Conservation (phyloP, 2,888 invertebrate genomes). For the Autographa pulchrina region DNA sequence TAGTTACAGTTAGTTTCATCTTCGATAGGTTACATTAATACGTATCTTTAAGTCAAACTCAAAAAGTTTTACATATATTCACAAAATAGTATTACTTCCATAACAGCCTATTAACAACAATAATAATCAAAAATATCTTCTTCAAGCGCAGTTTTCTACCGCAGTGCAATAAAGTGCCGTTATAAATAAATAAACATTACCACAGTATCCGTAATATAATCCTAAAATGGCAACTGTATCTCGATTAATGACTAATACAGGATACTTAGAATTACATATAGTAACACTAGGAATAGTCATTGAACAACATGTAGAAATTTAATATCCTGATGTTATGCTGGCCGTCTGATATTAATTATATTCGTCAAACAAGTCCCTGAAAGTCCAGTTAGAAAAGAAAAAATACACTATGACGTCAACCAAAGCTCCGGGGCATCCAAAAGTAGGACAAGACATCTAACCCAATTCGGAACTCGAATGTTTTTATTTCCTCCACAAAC, state of each 20-base stretch:
- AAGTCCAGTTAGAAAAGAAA: neutral
- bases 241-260: neutral
- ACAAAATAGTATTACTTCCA: too few relatives aligned
- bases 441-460: neutral
- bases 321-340: neutral
- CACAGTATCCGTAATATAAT: neutral
- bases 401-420: neutral
- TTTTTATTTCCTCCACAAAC: neutral
- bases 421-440: neutral
- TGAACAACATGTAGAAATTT: neutral
- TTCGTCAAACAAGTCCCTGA: neutral
- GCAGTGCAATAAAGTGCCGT: neutral
- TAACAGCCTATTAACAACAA: neutral
- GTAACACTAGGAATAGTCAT: neutral
- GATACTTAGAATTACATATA: neutral
- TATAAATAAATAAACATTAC: neutral
- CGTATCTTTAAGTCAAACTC: too few relatives aligned
- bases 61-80: too few relatives aligned
- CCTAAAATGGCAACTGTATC: neutral
- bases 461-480: constrained; percentile 3
- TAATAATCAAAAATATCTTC: neutral
- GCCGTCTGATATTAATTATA: neutral
- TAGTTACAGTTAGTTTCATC: too few relatives aligned
- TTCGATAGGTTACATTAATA: too few relatives aligned
- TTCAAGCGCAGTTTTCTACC: neutral